phyloP scores from a whole-genome alignment of 2,888 invertebrate species.

The Meloe dianella region DNA sequence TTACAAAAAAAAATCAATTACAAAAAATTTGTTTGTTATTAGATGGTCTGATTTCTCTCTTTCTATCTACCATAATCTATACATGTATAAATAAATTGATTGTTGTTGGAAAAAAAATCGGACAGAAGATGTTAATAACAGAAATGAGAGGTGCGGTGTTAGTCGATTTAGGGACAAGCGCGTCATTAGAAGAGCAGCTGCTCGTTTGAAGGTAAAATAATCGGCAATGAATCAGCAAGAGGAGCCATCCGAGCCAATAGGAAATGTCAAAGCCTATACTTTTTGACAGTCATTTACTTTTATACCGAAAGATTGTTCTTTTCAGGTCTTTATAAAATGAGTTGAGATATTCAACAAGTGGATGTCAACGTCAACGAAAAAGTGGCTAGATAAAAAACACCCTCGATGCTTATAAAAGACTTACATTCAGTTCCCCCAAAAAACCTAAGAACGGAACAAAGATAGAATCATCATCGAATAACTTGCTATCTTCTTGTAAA shows the following conservation, averaged over 20 bases:
- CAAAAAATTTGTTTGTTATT: neutral
- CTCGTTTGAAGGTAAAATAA: constrained; percentile 27
- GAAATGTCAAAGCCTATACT: constrained; percentile 33
- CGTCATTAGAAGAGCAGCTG: constrained; percentile 33
- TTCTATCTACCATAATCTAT: neutral
- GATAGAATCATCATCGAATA: constrained; percentile 46
- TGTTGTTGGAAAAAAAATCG: constrained; percentile 20
- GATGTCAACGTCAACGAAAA: constrained; percentile 59
- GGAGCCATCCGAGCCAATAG: constrained; percentile 21
- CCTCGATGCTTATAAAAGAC: constrained; percentile 59
- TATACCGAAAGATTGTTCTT: constrained; percentile 49
- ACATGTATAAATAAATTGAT: constrained; percentile 23
- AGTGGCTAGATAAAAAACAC: constrained; percentile 61
- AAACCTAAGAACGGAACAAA: constrained; percentile 45
- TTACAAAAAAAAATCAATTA: neutral
- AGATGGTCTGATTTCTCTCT: neutral
- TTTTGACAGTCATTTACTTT: constrained; percentile 51
- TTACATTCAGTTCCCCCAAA: constrained; percentile 49
- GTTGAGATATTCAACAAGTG: constrained; percentile 55
- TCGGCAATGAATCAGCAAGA: constrained; percentile 34
- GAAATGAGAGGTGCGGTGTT: constrained; percentile 29
- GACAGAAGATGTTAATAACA: constrained; percentile 25
- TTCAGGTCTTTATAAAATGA: constrained; percentile 45
- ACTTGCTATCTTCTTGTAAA: constrained; percentile 40
- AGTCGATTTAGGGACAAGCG: constrained; percentile 31